phyloP scores from a whole-genome alignment of 2,113 vertebrate genomes.

The Jaculus jaculus region DNA sequence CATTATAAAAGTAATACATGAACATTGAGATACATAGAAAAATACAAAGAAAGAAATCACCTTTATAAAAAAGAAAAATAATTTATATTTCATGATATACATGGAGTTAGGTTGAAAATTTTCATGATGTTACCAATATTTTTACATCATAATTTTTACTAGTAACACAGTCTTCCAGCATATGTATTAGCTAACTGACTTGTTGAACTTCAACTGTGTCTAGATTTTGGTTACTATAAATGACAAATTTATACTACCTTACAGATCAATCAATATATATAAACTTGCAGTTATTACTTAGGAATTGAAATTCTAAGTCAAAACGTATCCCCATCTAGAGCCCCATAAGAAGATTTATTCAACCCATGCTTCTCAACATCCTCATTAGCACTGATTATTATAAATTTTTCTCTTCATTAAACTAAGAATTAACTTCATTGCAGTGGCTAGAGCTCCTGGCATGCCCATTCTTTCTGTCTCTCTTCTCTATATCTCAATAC shows the following conservation, averaged over 20 bases:
- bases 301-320: constrained; percentile 24
- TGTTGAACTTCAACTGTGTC: background rate
- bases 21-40: constrained; percentile 44
- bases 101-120: background rate
- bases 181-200: background rate
- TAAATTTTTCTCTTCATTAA: constrained; percentile 22
- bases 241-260: background rate
- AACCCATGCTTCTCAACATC: background rate
- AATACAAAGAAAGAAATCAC: constrained; percentile 46
- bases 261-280: background rate
- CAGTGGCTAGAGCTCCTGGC: too few species aligned
- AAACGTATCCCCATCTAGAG: background rate
- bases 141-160: background rate
- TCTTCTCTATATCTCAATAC: too few species aligned
- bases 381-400: background rate
- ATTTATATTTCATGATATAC: background rate
- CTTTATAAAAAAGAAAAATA: constrained; percentile 29
- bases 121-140: background rate
- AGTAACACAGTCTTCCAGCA: background rate
- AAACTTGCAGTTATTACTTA: background rate
- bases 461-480: too few species aligned
- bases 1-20: constrained; percentile 46
- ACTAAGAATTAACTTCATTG: background rate
- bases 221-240: background rate
- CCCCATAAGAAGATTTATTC: background rate